Conservation (phyloP, 92 coral and sea anemone species). For the Desmophyllum pertusum region DNA sequence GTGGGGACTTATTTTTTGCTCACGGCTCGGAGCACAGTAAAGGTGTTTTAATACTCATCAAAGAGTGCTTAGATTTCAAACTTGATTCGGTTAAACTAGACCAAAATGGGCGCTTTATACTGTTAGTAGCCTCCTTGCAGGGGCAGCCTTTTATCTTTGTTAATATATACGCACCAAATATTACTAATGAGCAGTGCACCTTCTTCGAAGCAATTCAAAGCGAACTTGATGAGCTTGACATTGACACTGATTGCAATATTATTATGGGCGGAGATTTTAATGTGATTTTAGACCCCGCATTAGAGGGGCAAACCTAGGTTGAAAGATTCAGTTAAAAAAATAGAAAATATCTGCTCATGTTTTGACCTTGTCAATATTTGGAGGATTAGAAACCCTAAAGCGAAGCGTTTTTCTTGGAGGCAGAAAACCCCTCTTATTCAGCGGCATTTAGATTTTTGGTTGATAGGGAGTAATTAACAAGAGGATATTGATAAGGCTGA, state of each 20-base stretch:
- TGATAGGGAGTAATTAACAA: conserved; percentile 8
- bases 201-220: conserved; percentile 26
- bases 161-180: conserved; percentile 52
- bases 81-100: conserved; percentile 36
- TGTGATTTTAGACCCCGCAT: too few relatives aligned
- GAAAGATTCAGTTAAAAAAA: too few relatives aligned
- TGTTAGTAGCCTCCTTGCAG: conserved; percentile 18
- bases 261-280: too few relatives aligned
- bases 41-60: conserved; percentile 37
- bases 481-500: background rate
- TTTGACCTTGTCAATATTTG: background rate
- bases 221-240: too few relatives aligned
- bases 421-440: conserved; percentile 28
- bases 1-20: conserved; percentile 45
- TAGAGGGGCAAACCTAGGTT: too few relatives aligned
- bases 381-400: background rate
- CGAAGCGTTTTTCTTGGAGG: background rate
- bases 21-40: conserved; percentile 59
- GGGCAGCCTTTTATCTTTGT: conserved; percentile 42
- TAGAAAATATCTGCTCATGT: background rate
- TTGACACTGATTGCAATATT: too few relatives aligned
- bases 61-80: too few relatives aligned
- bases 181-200: conserved; percentile 10
- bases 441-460: conserved; percentile 42
- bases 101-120: background rate